Conservation (phyloP, 2,888 invertebrate genomes). For the Stramonita haemastoma region DNA sequence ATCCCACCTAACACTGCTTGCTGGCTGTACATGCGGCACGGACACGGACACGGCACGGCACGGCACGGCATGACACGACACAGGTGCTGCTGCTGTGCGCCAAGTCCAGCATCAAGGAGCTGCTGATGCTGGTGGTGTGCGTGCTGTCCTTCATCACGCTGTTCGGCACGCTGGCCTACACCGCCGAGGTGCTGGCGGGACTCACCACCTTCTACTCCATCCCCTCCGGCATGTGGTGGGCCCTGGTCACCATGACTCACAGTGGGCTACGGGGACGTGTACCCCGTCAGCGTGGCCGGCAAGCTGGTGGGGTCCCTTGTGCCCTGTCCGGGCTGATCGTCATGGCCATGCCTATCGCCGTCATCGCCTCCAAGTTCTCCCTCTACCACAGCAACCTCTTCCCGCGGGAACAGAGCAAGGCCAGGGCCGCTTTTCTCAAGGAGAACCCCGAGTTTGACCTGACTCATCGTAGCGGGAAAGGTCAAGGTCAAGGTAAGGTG, state of each 20-base stretch:
- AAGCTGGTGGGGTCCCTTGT: slow-evolving; percentile 40
- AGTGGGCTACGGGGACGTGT: slow-evolving; percentile 47
- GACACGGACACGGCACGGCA: not conserved
- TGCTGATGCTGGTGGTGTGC: slow-evolving; percentile 6
- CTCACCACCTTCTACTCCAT: slow-evolving; percentile 29
- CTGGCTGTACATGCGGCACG: no score
- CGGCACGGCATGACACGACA: no score
- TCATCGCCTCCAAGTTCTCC: slow-evolving; percentile 66
- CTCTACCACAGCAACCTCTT: slow-evolving; percentile 64
- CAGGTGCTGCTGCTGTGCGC: slow-evolving; percentile 19
- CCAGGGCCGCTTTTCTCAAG: not conserved
- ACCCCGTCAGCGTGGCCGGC: slow-evolving; percentile 32
- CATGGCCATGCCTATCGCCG: slow-evolving; percentile 42
- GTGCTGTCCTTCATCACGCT: slow-evolving; percentile 22
- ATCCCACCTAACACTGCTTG: no score
- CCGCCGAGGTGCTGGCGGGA: not conserved
- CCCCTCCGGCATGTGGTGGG: slow-evolving; percentile 45
- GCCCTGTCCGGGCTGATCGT: slow-evolving; percentile 39
- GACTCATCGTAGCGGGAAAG: no score
- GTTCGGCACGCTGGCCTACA: slow-evolving; percentile 22
- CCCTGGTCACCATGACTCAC: slow-evolving; percentile 48
- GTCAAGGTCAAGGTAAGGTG: not conserved
- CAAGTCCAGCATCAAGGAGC: not conserved
- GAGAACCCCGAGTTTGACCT: not conserved
- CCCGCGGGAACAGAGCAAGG: not conserved